phyloP scores from a whole-genome alignment of 2,888 invertebrate species.

The Campoletis raptor region DNA sequence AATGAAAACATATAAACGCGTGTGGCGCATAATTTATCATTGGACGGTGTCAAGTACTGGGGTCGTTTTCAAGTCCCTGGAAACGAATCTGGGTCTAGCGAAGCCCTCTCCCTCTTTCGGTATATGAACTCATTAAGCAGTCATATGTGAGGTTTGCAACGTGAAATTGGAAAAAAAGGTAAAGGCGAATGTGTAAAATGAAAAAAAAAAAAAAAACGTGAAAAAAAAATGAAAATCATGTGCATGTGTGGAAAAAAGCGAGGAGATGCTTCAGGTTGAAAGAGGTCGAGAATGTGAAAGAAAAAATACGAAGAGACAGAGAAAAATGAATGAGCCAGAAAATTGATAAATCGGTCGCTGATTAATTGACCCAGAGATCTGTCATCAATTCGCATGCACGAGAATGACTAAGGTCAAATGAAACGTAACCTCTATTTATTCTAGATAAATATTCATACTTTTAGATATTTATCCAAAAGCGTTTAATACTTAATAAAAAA shows the following conservation, averaged over 20 bases:
- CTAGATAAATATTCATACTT: no score
- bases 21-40: conserved; percentile 31
- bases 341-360: conserved; percentile 37
- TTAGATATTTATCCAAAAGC: neutral
- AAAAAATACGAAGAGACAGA: neutral
- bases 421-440: neutral
- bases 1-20: conserved; percentile 2
- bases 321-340: conserved; percentile 18
- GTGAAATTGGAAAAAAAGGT: conserved; percentile 30
- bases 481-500: neutral
- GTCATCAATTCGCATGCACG: neutral
- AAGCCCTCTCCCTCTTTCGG: conserved; percentile 13
- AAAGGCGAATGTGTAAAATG: conserved; percentile 11
- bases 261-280: neutral
- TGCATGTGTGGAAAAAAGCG: conserved; percentile 14
- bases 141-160: neutral
- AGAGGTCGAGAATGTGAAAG: conserved; percentile 1
- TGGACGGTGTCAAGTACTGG: conserved; percentile 8
- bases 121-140: conserved; percentile 43
- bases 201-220: neutral
- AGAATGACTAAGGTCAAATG: neutral
- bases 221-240: neutral
- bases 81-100: conserved; percentile 47
- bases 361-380: conserved; percentile 9
- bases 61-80: conserved; percentile 34